Evolutionary conservation across 2,113 vertebrate genomes (phyloP).

Genomic region (Bos indicus): DNA sequence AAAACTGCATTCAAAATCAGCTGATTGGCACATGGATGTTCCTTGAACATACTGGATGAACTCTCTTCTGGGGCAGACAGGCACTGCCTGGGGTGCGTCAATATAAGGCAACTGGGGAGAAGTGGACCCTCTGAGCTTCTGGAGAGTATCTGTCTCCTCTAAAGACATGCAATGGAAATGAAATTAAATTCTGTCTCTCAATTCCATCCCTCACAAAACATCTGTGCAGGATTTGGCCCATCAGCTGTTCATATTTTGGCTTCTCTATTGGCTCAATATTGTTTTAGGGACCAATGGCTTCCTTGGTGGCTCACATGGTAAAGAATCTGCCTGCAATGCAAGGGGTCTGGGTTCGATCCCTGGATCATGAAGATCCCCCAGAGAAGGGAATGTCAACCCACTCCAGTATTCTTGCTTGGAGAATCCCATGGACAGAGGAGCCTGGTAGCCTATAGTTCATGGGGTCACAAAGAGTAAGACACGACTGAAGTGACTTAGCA

Average conservation of each 20-base stretch:
- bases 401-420: neutral
- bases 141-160: neutral
- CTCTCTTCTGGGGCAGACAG: neutral
- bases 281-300: neutral
- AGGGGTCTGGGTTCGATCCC: neutral
- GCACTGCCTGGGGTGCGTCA: too few relatives aligned
- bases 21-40: neutral
- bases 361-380: neutral
- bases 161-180: neutral
- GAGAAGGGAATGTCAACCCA: neutral
- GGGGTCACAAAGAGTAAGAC: neutral
- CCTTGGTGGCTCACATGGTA: neutral
- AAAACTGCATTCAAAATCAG: neutral
- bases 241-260: neutral
- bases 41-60: neutral
- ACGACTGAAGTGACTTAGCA: neutral
- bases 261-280: neutral
- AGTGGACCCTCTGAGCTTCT: neutral
- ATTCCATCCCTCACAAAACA: neutral
- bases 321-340: neutral
- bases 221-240: neutral
- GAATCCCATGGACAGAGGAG: neutral
- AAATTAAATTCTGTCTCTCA: neutral
- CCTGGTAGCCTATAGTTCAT: neutral
- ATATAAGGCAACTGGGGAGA: neutral